These are phyloP conservation scores for Fopius arisanus DNA, from an alignment of 1,140 invertebrate species.

Conservation along the genomic window DNA sequence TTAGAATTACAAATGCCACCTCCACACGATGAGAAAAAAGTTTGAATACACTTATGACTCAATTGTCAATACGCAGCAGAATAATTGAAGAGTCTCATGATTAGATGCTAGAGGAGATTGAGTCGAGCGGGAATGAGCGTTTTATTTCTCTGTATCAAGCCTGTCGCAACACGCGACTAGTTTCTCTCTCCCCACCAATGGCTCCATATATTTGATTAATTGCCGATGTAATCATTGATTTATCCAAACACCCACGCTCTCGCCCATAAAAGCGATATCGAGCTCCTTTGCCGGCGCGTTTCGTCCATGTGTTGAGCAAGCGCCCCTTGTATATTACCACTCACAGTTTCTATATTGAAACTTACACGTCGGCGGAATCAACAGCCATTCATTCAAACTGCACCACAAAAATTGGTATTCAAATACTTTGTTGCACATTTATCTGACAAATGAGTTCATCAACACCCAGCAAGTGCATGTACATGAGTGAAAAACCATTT, in stretches of 20 bases:
- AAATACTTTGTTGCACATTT: too few species aligned
- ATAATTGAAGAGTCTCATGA: background rate
- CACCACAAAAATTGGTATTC: too few species aligned
- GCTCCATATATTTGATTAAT: slow-evolving; percentile 34
- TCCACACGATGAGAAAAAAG: background rate
- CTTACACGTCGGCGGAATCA: background rate
- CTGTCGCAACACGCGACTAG: background rate
- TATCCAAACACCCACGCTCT: slow-evolving; percentile 38
- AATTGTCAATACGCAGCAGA: slow-evolving; percentile 1
- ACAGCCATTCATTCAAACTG: too few species aligned
- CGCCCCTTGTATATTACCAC: background rate
- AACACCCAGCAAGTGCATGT: too few species aligned
- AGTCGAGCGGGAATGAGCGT: background rate
- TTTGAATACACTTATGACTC: background rate
- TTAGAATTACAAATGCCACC: slow-evolving; percentile 9
- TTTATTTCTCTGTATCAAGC: background rate
- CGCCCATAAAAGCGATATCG: slow-evolving; percentile 6
- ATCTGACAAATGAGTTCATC: too few species aligned
- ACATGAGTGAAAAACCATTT: too few species aligned
- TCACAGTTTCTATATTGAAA: background rate
- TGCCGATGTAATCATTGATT: slow-evolving; percentile 41
- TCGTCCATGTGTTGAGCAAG: slow-evolving; percentile 14
- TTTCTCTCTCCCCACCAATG: background rate
- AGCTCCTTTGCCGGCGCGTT: slow-evolving; percentile 6
- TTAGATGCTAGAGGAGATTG: background rate